Evolutionary conservation across 2,113 vertebrate genomes (phyloP).

Genomic region (Ciconia boyciana): DNA sequence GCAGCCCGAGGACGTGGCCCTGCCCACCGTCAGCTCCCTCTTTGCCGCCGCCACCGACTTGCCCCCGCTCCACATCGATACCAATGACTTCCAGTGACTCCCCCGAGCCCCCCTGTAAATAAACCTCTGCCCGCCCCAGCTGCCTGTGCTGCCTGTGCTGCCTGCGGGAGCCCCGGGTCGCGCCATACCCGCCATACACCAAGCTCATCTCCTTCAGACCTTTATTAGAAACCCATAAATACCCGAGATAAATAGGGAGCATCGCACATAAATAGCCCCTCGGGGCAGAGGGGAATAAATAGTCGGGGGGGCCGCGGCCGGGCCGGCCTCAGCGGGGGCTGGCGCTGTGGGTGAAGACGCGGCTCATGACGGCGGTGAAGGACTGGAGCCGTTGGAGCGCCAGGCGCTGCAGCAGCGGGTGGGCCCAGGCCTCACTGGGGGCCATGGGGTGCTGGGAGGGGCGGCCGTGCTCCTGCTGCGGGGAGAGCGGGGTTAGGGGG

Average conservation of each 20-base stretch:
- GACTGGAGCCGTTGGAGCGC: slow-evolving; percentile 66
- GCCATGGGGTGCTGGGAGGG: not conserved
- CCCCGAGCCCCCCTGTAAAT: not conserved
- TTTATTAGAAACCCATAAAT: slow-evolving; percentile 50
- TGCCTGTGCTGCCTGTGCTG: not conserved
- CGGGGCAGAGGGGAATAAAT: not conserved
- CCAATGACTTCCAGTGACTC: slow-evolving; percentile 16
- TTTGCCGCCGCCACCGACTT: not conserved
- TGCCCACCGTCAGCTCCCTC: not conserved
- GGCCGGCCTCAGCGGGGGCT: not conserved
- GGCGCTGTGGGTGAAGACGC: slow-evolving; percentile 70
- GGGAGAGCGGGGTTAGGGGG: not conserved
- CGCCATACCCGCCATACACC: fast-evolving
- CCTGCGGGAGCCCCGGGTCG: not conserved
- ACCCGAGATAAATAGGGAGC: not conserved
- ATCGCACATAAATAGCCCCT: not conserved
- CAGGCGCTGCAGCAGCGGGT: not conserved
- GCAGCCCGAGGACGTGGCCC: not conserved
- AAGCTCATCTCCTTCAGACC: not conserved
- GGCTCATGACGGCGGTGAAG: slow-evolving; percentile 61
- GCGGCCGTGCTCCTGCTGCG: not conserved
- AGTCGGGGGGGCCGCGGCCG: fast-evolving
- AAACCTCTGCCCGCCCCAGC: not conserved
- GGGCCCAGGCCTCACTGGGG: not conserved
- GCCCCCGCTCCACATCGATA: not conserved